phyloP scores from a whole-genome alignment of 2,888 invertebrate genomes.

The Lamellibrachia satsuma region DNA sequence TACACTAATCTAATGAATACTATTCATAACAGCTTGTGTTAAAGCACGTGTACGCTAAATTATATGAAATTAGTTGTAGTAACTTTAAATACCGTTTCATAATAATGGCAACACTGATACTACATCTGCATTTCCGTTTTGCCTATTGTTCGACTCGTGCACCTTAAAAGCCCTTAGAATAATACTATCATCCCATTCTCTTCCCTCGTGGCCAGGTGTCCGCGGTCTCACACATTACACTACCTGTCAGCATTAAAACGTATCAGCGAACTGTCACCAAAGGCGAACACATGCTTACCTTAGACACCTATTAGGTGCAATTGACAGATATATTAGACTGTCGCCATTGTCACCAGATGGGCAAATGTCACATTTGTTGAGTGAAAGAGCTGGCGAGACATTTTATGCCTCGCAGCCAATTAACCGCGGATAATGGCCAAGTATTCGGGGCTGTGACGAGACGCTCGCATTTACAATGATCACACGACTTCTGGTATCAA shows the following conservation, averaged over 20 bases:
- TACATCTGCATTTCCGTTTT: not conserved
- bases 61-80: not conserved
- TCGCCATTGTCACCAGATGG: constrained; percentile 3
- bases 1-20: not conserved
- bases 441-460: not conserved
- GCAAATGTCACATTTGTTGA: constrained; percentile 10
- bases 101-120: too few species aligned
- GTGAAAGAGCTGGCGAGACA: not conserved
- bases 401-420: constrained; percentile 17
- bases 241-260: not conserved
- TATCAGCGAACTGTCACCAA: not conserved
- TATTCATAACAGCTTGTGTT: not conserved
- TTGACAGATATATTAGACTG: constrained; percentile 9
- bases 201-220: not conserved
- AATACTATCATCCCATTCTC: not conserved
- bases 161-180: not conserved
- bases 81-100: not conserved
- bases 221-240: not conserved
- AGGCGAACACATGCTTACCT: not conserved
- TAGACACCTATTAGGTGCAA: not conserved
- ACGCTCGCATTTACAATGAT: not conserved
- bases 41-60: not conserved
- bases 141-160: not conserved
- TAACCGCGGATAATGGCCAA: not conserved
- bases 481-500: not conserved